These are phyloP conservation scores for Pogoniulus pusillus DNA, from an alignment of 2,797 vertebrate species.

Conservation along the genomic window DNA sequence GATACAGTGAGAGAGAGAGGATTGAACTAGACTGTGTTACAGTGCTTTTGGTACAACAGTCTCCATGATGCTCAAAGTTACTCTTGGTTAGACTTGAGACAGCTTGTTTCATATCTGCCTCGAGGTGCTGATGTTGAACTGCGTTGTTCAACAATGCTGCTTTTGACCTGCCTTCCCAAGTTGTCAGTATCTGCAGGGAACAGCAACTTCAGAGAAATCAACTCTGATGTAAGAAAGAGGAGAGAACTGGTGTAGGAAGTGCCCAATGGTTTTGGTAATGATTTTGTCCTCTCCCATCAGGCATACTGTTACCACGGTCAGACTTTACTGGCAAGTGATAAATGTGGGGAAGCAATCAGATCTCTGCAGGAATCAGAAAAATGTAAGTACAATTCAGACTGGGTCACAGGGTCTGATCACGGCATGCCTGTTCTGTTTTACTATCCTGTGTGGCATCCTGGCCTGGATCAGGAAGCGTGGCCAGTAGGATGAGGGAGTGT, in stretches of 20 bases:
- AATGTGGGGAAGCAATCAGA: conserved; percentile 95
- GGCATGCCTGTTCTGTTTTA: background rate
- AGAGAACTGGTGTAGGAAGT: background rate
- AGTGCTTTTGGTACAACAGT: background rate
- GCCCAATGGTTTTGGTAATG: background rate
- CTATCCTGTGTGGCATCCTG: accelerated
- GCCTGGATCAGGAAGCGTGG: no score
- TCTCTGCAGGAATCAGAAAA: conserved; percentile 96
- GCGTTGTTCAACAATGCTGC: background rate
- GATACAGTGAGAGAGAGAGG: background rate
- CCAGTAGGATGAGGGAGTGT: no score
- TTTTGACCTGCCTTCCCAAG: background rate
- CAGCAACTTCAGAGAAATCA: background rate
- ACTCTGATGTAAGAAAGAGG: background rate
- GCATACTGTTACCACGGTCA: conserved; percentile 95
- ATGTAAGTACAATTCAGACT: conserved; percentile 78
- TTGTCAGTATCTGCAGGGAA: background rate
- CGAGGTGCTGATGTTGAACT: background rate
- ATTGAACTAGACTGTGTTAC: background rate
- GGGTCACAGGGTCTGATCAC: background rate
- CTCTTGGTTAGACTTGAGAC: background rate
- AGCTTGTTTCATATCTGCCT: background rate
- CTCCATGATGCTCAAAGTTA: background rate
- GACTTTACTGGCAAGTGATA: conserved; percentile 90
- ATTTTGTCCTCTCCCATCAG: conserved; percentile 72